Evolutionary conservation across 1,140 invertebrate genomes (phyloP).

Genomic region (Drosophila nebulosa): DNA sequence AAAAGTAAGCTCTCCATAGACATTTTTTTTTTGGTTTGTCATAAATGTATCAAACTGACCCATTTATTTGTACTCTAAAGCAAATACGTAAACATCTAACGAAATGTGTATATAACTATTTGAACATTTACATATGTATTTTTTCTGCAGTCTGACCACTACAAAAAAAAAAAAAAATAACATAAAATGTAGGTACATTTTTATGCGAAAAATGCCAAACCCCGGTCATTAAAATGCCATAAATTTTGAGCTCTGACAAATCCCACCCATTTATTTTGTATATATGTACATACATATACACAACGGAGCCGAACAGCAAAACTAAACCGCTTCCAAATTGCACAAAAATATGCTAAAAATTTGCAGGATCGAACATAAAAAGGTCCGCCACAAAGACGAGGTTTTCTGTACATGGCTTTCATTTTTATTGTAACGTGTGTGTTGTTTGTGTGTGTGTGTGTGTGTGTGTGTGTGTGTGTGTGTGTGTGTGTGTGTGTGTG

Average conservation of each 20-base stretch:
- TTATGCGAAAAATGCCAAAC: conserved; percentile 36
- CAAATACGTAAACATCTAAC: background rate
- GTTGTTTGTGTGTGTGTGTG: no score
- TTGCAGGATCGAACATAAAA: conserved; percentile 38
- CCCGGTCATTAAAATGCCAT: conserved; percentile 69
- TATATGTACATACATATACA: background rate
- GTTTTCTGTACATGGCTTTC: conserved; percentile 9
- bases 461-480: no score
- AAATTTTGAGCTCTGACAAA: conserved; percentile 69
- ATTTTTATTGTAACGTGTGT: conserved; percentile 49
- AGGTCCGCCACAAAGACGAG: conserved; percentile 28
- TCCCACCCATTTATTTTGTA: conserved; percentile 17
- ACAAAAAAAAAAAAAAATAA: no score
- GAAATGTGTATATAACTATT: conserved; percentile 21
- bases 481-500: no score
- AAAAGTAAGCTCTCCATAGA: background rate
- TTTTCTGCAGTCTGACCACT: conserved; percentile 16
- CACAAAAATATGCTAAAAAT: conserved; percentile 69
- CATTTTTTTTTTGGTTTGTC: background rate
- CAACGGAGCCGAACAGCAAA: conserved; percentile 18
- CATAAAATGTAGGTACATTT: conserved; percentile 55
- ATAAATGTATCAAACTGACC: background rate
- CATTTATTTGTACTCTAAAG: background rate
- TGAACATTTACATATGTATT: conserved; percentile 25
- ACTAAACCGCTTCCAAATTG: conserved; percentile 74